These are phyloP conservation scores for Chelonus formosanus DNA, from an alignment of 2,888 invertebrate species.

Conservation along the genomic window DNA sequence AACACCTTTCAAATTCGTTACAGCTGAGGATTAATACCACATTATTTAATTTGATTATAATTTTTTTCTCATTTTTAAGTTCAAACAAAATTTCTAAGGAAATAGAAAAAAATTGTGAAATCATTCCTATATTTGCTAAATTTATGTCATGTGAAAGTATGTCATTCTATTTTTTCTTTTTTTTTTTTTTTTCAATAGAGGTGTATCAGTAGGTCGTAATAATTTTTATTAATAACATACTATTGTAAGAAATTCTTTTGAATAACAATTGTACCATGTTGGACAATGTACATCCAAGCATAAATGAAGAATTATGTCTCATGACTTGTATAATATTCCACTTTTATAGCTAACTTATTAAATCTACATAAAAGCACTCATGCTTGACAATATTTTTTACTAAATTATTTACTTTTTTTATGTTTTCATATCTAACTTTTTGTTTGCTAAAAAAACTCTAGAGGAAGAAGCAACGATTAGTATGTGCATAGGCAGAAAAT, in stretches of 20 bases:
- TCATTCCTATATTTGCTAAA: conserved; percentile 8
- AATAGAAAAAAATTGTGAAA: conserved; percentile 9
- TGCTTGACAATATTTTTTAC: too few relatives aligned
- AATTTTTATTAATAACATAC: conserved; percentile 28
- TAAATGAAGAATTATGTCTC: neutral
- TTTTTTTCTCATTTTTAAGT: neutral
- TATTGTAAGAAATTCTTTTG: conserved; percentile 23
- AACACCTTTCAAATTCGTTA: too few relatives aligned
- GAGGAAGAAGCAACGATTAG: too few relatives aligned
- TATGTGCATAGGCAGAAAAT: too few relatives aligned
- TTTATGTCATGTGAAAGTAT: conserved; percentile 21
- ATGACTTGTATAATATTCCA: too few relatives aligned
- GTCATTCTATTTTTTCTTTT: conserved; percentile 7
- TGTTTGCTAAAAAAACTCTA: too few relatives aligned
- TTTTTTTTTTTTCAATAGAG: conserved; percentile 26
- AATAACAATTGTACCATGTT: conserved; percentile 20
- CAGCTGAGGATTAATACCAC: too few relatives aligned
- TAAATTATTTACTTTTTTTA: too few relatives aligned
- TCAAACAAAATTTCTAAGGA: neutral
- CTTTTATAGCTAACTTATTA: too few relatives aligned
- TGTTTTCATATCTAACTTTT: too few relatives aligned
- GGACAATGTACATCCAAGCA: conserved; percentile 33
- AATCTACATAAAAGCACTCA: too few relatives aligned
- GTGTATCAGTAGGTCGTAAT: conserved; percentile 2
- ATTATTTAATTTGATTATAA: neutral